Evolutionary conservation across 2,888 invertebrate species (phyloP).

Genomic region (Mimumesa dahlbomi): DNA sequence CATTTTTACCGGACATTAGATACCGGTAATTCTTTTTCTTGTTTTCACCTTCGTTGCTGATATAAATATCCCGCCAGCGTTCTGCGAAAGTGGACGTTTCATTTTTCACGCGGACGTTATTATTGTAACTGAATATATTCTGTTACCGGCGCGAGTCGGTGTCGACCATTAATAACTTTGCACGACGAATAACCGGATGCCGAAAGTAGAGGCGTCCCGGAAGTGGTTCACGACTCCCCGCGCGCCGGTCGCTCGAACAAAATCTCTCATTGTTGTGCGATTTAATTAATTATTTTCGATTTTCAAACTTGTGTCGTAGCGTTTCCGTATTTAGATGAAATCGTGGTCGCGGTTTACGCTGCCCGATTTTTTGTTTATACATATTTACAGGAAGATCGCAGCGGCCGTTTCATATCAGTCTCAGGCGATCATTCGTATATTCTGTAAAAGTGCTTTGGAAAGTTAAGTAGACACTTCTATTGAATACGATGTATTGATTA

Average conservation of each 20-base stretch:
- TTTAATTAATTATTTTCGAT: conserved; percentile 25
- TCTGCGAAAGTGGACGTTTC: conserved; percentile 33
- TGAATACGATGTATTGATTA: no score
- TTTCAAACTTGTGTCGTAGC: neutral
- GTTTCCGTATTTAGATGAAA: neutral
- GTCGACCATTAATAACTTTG: conserved; percentile 57
- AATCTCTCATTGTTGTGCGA: conserved; percentile 23
- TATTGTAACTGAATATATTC: conserved; percentile 56
- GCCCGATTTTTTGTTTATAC: no score
- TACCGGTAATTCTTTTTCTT: no score
- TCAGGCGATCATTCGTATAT: no score
- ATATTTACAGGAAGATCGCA: no score
- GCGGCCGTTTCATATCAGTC: no score
- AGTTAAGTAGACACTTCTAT: no score
- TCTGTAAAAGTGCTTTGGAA: no score
- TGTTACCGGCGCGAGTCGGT: conserved; percentile 20
- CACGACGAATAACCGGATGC: conserved; percentile 55
- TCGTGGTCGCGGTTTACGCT: no score
- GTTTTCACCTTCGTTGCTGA: neutral
- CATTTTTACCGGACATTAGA: no score
- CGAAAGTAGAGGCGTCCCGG: conserved; percentile 46
- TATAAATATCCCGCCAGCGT: neutral
- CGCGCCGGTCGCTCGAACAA: neutral
- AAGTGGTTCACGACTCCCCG: conserved; percentile 34
- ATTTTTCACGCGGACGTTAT: conserved; percentile 54